Percentiles rank a stretch among this genome's conserved stretches.
Evolutionary conservation across 2,797 vertebrate species (phyloP).

Genomic region (Gymnothorax reevesii): DNA sequence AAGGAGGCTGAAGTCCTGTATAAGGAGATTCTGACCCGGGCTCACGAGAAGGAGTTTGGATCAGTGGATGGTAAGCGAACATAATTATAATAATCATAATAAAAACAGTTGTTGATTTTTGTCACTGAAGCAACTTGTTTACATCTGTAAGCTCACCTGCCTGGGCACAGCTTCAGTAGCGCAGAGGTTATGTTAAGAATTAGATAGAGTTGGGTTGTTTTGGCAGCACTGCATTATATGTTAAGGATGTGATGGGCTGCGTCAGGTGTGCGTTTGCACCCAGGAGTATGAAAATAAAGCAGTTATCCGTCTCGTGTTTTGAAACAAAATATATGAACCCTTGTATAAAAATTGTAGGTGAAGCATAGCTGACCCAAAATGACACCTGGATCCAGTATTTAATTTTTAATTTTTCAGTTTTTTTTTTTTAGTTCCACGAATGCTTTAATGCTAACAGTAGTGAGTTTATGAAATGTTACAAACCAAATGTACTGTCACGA

Average conservation of each 20-base stretch:
- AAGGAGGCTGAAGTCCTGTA: conserved; percentile 82
- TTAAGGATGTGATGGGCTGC: too few species aligned
- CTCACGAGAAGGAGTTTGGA: conserved; percentile 85
- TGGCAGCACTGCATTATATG: not conserved
- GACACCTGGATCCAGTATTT: not conserved
- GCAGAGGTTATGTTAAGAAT: not conserved
- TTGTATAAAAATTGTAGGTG: not conserved
- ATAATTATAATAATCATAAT: too few species aligned
- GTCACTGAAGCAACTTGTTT: too few species aligned
- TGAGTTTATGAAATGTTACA: not conserved
- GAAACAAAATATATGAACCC: not conserved
- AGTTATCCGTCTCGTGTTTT: not conserved
- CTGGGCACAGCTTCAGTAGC: not conserved
- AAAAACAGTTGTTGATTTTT: too few species aligned
- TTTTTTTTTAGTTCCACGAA: not conserved
- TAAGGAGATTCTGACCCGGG: conserved; percentile 85
- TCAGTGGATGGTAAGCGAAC: conserved; percentile 78
- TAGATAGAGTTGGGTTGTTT: not conserved
- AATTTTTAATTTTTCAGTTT: not conserved
- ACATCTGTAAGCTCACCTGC: not conserved
- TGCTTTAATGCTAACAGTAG: too few species aligned
- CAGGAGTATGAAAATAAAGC: not conserved
- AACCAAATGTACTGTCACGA: not conserved
- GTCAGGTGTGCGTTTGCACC: not conserved
- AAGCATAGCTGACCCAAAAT: not conserved